Evolutionary conservation across 2,113 vertebrate genomes (phyloP), one percentile per base, ranked within the genome.

Genomic region (Platichthys flesus): DNA sequence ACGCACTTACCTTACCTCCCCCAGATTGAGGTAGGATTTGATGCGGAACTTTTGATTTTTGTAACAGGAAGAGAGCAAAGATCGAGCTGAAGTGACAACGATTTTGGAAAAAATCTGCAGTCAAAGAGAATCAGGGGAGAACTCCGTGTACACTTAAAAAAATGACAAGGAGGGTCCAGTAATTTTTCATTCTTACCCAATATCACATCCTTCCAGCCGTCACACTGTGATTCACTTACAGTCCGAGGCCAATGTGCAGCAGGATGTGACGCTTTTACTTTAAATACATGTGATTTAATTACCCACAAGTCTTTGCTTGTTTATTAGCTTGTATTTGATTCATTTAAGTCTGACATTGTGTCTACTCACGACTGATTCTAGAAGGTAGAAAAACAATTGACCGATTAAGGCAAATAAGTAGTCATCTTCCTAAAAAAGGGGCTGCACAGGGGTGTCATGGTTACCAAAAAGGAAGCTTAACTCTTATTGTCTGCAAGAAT

Each of bases 181-280:
- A 1, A 82, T 82, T 71, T 49, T 74, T 74, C 80, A 83, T 13
- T 2, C 37, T 54, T 76, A 83, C 67, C 74, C 57, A 80, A 24
- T 63, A 71, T 68, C 42, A 45, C 54, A 61, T 84, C 37, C 37
- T 49, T 65, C 55, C 56, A 47, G 59, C 67, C 73, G 82, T 84
- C 71, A 63, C 10, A 84, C 73, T 68, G 28, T 10, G 9, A 54
- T 56, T 62, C 40, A 28, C 49, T 68, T 10, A 9, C 18, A 47
- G 55, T 47, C 56, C 28, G 23, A 81, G 6, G 15, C 15, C 45
- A 16, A 9, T 49, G 13, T 49, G 45, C 45, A 49, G 45, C 15
- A 49, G 45, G 45, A 49, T 9, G 45, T 14, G 45, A 49, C 47
- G 16, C 47, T 49, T 49, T 49, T 18, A 14, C 6, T 4, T 49